phyloP scores from a whole-genome alignment of 2,113 vertebrate species.

The Paraplagusia blochii region DNA sequence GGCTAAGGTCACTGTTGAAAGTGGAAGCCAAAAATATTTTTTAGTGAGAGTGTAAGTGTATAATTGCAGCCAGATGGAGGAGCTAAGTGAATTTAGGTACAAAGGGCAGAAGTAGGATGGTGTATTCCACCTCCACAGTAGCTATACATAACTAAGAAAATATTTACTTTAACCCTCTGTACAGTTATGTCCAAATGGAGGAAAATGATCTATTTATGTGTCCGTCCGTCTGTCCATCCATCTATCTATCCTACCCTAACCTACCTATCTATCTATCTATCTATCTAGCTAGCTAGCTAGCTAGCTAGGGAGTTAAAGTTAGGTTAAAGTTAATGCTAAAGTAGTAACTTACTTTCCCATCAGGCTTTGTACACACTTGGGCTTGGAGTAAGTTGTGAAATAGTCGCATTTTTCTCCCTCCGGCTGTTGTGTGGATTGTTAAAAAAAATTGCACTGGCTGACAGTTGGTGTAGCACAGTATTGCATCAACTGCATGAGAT shows the following conservation, averaged over 20 bases:
- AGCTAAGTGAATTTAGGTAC: slow-evolving; percentile 45
- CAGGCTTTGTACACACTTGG: not conserved
- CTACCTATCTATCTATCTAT: too few relatives aligned
- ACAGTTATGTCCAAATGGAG: too few relatives aligned
- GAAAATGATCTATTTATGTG: too few relatives aligned
- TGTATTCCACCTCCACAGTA: too few relatives aligned
- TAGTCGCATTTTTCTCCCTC: slow-evolving; percentile 7
- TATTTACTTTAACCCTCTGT: too few relatives aligned
- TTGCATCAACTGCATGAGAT: slow-evolving; percentile 28
- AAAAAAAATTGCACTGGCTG: not conserved
- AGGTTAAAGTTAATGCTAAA: too few relatives aligned
- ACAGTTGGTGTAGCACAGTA: not conserved
- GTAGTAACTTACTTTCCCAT: not conserved
- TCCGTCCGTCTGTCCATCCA: too few relatives aligned
- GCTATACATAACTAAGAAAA: too few relatives aligned
- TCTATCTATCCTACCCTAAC: too few relatives aligned
- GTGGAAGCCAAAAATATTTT: slow-evolving; percentile 59
- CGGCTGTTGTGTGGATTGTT: not conserved
- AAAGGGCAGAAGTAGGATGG: slow-evolving; percentile 23
- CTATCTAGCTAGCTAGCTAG: too few relatives aligned
- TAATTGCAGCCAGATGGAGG: slow-evolving; percentile 71
- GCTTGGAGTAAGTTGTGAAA: not conserved
- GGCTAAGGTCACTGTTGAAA: slow-evolving; percentile 55
- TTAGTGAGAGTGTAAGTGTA: slow-evolving; percentile 41
- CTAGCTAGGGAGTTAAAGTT: too few relatives aligned